phyloP scores from a whole-genome alignment of 2,888 invertebrate genomes.

The Parapristionchus giblindavisi region DNA sequence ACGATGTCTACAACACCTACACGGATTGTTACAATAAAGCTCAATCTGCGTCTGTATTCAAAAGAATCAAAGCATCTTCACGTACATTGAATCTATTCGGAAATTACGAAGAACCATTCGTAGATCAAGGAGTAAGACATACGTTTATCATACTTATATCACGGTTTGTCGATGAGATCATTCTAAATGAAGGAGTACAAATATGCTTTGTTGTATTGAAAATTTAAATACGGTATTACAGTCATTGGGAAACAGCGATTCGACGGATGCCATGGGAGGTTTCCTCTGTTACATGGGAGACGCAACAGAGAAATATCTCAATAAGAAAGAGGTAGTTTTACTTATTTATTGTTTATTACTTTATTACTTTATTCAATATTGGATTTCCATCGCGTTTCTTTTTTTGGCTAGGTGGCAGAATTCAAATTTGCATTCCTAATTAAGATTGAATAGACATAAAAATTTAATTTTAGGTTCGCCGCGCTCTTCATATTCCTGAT shows the following conservation, averaged over 20 bases:
- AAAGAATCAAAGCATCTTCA: not conserved
- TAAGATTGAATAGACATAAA: too few species aligned
- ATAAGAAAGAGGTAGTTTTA: conserved; percentile 48
- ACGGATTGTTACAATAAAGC: conserved; percentile 51
- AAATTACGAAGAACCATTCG: conserved; percentile 48
- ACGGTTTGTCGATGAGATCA: not conserved
- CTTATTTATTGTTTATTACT: too few species aligned
- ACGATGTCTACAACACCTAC: conserved; percentile 62
- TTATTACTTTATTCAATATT: too few species aligned
- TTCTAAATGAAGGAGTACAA: not conserved
- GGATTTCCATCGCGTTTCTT: too few species aligned
- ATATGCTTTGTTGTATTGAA: too few species aligned
- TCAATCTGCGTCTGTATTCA: not conserved
- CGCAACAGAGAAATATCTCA: conserved; percentile 50
- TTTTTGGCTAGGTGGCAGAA: too few species aligned
- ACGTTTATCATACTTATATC: too few species aligned
- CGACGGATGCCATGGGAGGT: conserved; percentile 52
- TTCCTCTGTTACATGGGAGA: conserved; percentile 55
- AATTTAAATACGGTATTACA: too few species aligned
- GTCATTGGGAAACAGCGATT: conserved; percentile 47
- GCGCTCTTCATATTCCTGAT: conserved; percentile 57
- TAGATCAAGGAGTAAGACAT: conserved; percentile 54
- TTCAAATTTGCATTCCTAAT: too few species aligned
- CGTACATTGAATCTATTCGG: conserved; percentile 41
- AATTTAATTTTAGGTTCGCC: conserved; percentile 30